A percentile compares a stretch with the other conserved stretches of the same genome.
Evolutionary conservation across 2,797 vertebrate genomes (phyloP).

Genomic region (Myiotriccus ornatus): DNA sequence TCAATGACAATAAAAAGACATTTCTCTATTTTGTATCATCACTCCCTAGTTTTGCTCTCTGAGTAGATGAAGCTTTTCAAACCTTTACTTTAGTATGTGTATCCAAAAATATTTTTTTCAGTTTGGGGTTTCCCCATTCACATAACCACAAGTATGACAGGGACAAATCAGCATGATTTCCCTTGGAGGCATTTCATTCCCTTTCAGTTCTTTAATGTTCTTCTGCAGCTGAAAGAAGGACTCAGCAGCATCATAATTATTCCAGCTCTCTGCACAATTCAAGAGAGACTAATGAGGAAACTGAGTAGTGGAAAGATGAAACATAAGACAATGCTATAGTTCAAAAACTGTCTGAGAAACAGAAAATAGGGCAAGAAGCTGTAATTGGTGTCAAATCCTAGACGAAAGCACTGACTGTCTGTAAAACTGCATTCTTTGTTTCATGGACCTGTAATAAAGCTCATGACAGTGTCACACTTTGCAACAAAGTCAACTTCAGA

Average conservation of each 20-base stretch:
- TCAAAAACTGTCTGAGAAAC: neutral
- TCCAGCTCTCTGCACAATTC: neutral
- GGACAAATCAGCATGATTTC: neutral
- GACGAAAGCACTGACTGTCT: neutral
- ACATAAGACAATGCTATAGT: neutral
- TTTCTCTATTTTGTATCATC: neutral
- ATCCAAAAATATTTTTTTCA: neutral
- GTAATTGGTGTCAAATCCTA: neutral
- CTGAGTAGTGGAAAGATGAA: neutral
- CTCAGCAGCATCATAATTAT: neutral
- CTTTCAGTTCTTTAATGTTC: neutral
- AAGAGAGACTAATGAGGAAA: neutral
- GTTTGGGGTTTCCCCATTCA: neutral
- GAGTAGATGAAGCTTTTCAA: neutral
- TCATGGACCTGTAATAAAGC: neutral
- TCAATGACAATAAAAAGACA: neutral
- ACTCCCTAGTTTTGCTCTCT: neutral
- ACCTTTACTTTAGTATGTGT: accelerated
- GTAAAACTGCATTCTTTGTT: neutral
- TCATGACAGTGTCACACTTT: neutral
- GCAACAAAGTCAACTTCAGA: neutral
- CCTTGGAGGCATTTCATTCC: neutral
- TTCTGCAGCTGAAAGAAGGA: neutral
- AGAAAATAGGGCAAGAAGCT: constrained; percentile 4
- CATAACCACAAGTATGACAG: neutral